Conservation (phyloP, 92 coral and sea anemone genomes). For the Micromussa lordhowensis region DNA sequence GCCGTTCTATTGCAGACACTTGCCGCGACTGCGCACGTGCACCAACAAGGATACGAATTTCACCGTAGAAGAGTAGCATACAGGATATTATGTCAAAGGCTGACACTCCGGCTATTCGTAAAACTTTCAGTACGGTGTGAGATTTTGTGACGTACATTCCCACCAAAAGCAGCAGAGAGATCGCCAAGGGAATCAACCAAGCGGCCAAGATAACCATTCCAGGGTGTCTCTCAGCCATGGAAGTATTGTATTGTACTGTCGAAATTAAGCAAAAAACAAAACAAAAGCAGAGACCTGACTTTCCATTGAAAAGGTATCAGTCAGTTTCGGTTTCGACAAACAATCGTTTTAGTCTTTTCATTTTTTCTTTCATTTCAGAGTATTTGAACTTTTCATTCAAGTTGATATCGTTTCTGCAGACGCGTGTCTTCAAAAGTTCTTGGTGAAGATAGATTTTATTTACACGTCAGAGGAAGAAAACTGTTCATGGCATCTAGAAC, state of each 20-base stretch:
- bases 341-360: no score
- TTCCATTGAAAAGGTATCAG: no score
- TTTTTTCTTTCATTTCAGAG: no score
- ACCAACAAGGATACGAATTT: slow-evolving; percentile 15
- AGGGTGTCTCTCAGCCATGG: slow-evolving; percentile 1
- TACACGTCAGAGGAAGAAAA: no score
- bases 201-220: background rate
- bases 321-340: no score
- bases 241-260: slow-evolving; percentile 14
- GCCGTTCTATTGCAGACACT: background rate
- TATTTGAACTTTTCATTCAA: no score
- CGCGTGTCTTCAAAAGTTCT: no score
- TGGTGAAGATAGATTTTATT: no score
- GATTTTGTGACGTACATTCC: slow-evolving; percentile 23
- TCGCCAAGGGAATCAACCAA: slow-evolving; percentile 23
- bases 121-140: background rate
- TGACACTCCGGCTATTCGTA: slow-evolving; percentile 8
- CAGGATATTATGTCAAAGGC: slow-evolving; percentile 12
- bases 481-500: no score
- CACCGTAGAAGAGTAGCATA: background rate
- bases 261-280: no score
- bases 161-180: slow-evolving; percentile 1
- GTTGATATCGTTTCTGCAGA: no score
- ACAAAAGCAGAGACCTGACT: no score
- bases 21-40: background rate